Evolutionary conservation across 64 coral and sea anemone genomes (phyloP), one percentile per base, ranked within the genome.

Genomic region (Acropora yongei): DNA sequence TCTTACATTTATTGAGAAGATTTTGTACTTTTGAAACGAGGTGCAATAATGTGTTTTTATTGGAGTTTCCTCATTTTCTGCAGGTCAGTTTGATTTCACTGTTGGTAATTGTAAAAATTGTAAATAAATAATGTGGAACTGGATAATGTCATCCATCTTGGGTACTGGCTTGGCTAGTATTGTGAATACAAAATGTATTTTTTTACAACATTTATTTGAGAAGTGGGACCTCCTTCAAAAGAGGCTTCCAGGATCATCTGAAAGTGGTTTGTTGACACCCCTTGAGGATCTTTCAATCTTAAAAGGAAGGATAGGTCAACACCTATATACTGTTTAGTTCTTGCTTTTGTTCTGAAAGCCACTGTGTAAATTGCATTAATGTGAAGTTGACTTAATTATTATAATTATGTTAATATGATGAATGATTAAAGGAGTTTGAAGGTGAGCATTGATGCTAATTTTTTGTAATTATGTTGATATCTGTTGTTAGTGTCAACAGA

Each of bases 31-130:
- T 30, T 30, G 30, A 30, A 30, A 30, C 30, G 30, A 30, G 30
- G 30, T 30, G 30, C 30, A 30, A 30, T 30, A 30, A 30, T 30
- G 30, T 30, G 30, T 30, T 75, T 5, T 39, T 68, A 16, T 39
- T 72, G 19, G 40, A 1, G 8, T 11, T 75, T 75, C 40, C 40
- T 75, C 8, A 43, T 45, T 75, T 75, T 44, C 47, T 47, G 18
- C 42, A 90, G 77, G 77, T 11, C 51, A 77, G 66, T 90, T 69
- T 90, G 88, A 80, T 80, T 63, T 90, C n/a, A 78, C 40, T 63
- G 8, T 80, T n/a, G 67, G n/a, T 20, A 45, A 9, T n/a, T 90
- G 66, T 71, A 42, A 90, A 1, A 80, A 77, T 60, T 47, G 8
- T 45, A 57, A 71, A 41, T 90, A 77, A 63, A 71, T 41, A 77